phyloP scores from a whole-genome alignment of 1,140 invertebrate genomes.

The Drosophila kohkoa region DNA sequence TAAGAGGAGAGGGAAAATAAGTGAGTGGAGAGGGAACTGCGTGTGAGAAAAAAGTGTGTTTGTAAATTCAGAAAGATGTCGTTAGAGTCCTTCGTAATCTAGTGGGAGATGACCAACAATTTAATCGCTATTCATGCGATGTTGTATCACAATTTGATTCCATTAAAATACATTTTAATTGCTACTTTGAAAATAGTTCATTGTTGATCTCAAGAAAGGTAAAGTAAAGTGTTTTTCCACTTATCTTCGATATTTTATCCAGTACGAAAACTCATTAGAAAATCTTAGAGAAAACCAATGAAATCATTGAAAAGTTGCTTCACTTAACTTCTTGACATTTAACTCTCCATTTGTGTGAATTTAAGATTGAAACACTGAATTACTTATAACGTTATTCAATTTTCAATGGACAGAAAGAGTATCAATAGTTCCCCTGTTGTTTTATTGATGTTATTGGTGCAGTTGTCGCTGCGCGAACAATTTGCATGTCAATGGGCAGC shows the following conservation, averaged over 20 bases:
- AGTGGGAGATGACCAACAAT: not conserved
- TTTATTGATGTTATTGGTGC: conserved; percentile 46
- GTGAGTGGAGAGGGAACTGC: conserved; percentile 10
- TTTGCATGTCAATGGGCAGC: conserved; percentile 77
- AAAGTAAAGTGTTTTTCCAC: too few species aligned
- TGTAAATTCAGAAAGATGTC: not conserved
- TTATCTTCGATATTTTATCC: too few species aligned
- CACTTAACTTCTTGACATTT: too few species aligned
- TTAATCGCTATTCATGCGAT: too few species aligned
- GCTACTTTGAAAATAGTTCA: too few species aligned
- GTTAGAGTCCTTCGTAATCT: not conserved
- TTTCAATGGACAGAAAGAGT: conserved; percentile 7
- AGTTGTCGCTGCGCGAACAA: conserved; percentile 61
- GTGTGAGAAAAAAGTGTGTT: conserved; percentile 26
- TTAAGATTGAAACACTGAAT: not conserved
- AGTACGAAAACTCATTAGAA: too few species aligned
- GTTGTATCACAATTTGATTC: too few species aligned
- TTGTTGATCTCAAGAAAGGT: too few species aligned
- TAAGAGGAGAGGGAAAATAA: not conserved
- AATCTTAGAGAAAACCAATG: too few species aligned
- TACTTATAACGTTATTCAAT: not conserved
- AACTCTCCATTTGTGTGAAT: too few species aligned
- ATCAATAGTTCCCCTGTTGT: conserved; percentile 30
- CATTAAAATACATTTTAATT: too few species aligned
- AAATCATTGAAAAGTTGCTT: too few species aligned